Evolutionary conservation across 2,113 vertebrate species (phyloP).

Genomic region (Eurystomus gularis): DNA sequence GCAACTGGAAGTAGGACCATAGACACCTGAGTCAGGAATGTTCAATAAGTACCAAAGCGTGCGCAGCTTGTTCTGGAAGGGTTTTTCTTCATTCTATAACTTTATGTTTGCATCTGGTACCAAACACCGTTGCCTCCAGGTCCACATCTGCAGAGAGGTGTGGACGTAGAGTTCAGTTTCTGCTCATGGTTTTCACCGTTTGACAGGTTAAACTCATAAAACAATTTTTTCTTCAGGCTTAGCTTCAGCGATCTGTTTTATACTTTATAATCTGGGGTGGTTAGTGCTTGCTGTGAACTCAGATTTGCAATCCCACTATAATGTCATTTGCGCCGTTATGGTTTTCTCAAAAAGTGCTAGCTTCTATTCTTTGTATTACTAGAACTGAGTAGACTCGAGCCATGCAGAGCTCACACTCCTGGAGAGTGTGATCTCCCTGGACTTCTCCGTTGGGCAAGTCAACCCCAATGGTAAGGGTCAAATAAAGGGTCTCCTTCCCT

Average conservation of each 20-base stretch:
- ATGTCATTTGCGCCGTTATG: background rate
- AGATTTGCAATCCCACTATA: background rate
- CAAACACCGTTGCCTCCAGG: rapidly evolving
- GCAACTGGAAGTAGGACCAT: background rate
- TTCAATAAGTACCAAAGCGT: background rate
- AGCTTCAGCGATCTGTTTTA: background rate
- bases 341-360: background rate
- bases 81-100: background rate
- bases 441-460: background rate
- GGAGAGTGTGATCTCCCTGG: rapidly evolving
- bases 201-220: background rate
- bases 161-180: background rate
- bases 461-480: background rate
- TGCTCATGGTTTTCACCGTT: background rate
- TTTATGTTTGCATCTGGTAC: background rate
- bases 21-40: background rate
- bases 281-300: background rate
- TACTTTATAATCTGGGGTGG: background rate
- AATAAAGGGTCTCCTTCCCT: background rate
- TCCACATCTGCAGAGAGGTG: background rate
- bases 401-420: background rate
- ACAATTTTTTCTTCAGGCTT: background rate
- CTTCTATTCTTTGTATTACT: background rate
- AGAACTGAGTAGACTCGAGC: background rate
- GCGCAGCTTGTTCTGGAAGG: background rate